phyloP scores from a whole-genome alignment of 2,888 invertebrate species.

The Octonoba sinensis region DNA sequence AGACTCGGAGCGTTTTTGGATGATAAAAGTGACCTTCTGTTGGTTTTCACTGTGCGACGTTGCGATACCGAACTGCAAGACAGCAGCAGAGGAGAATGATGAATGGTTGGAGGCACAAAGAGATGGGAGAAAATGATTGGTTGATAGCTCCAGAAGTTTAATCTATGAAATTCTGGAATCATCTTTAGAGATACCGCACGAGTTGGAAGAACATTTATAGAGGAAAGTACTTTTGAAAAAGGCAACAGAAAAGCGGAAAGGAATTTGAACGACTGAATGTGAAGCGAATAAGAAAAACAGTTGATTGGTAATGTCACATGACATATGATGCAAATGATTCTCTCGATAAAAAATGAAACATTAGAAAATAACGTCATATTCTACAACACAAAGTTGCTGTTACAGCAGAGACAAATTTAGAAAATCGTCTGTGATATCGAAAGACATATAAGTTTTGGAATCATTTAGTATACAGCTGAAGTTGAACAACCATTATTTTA shows the following conservation, averaged over 20 bases:
- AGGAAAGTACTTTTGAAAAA: too few species aligned
- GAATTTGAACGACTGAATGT: too few species aligned
- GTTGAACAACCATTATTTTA: too few species aligned
- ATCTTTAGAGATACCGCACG: constrained; percentile 3
- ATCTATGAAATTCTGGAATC: constrained; percentile 1
- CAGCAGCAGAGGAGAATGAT: not conserved
- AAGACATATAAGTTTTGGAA: too few species aligned
- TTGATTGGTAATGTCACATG: not conserved
- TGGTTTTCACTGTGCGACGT: not conserved
- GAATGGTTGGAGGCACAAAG: not conserved
- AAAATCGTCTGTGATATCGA: too few species aligned
- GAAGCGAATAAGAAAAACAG: too few species aligned
- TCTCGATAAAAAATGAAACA: not conserved
- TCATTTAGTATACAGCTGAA: too few species aligned
- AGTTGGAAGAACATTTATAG: too few species aligned
- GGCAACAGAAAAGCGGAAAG: too few species aligned
- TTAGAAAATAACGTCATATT: too few species aligned
- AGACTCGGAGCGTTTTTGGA: constrained; percentile 3
- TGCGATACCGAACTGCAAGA: constrained; percentile 1
- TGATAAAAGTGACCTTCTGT: constrained; percentile 8
- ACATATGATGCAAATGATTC: not conserved
- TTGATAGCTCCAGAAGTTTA: constrained; percentile 1
- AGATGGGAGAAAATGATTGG: not conserved
- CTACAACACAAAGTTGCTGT: not conserved
- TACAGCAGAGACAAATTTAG: not conserved